Conservation (phyloP, 2,113 vertebrate genomes). For the Psephotus haematonotus region DNA sequence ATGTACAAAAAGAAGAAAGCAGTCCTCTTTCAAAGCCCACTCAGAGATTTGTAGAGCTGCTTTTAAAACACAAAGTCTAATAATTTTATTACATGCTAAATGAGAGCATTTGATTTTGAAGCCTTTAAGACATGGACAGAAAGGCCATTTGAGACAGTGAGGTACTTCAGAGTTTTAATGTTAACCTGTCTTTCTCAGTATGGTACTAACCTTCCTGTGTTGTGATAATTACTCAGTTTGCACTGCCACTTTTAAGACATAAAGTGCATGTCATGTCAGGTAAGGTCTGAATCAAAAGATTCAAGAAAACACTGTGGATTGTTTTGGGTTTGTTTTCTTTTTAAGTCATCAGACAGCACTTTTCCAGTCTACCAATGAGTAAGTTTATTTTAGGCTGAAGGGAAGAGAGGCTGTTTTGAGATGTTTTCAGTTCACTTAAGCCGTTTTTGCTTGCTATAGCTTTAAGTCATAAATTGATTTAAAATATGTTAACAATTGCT, state of each 20-base stretch:
- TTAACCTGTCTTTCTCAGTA: background rate
- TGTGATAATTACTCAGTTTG: slow-evolving; percentile 12
- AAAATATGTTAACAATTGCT: background rate
- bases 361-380: background rate
- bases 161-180: background rate
- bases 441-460: background rate
- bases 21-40: background rate
- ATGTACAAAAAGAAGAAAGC: background rate
- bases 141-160: background rate
- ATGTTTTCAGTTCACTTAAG: background rate
- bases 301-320: background rate
- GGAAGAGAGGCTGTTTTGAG: background rate
- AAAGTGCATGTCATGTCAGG: background rate
- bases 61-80: background rate
- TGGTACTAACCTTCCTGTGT: background rate
- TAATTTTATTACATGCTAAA: background rate
- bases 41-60: background rate
- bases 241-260: background rate
- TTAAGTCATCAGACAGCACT: background rate
- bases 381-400: background rate
- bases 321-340: background rate
- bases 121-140: background rate
- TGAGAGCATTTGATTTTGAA: background rate
- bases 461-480: background rate
- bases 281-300: background rate